Conservation (phyloP, 2,113 vertebrate species). For the Rhizomys pruinosus region DNA sequence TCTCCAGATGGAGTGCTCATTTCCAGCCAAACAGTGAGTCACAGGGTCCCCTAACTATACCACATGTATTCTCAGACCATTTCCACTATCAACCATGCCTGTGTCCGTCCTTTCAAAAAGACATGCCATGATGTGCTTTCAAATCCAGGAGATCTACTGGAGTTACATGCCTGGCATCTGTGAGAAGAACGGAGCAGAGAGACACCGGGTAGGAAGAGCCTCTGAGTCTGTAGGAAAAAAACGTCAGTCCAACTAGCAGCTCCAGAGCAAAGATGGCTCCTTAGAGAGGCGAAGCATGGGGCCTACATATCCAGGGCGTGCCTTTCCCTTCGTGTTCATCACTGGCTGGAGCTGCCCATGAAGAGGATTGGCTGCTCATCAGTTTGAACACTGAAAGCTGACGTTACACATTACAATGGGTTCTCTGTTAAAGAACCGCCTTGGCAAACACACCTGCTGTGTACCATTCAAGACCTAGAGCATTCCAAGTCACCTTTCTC, state of each 20-base stretch:
- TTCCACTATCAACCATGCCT: neutral
- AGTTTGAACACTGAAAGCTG: neutral
- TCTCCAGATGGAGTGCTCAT: neutral
- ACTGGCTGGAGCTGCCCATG: no score
- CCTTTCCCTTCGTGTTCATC: neutral
- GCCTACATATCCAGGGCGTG: neutral
- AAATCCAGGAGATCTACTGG: no score
- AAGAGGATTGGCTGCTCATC: neutral
- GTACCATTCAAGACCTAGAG: neutral
- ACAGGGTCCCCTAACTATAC: neutral
- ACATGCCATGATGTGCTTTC: neutral
- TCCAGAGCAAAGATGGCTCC: neutral
- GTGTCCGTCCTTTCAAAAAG: neutral
- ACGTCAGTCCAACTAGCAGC: neutral
- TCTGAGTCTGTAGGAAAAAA: neutral
- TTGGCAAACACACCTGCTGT: neutral
- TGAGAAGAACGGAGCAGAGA: neutral
- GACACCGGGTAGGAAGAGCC: neutral
- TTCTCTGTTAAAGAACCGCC: neutral
- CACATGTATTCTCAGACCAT: neutral
- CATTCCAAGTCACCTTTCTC: neutral
- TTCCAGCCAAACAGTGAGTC: neutral
- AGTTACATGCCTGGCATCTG: neutral
- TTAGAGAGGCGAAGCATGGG: neutral
- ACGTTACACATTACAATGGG: neutral